These are phyloP conservation scores for Chaetodon trifascialis DNA, from an alignment of 2,113 vertebrate species.

Conservation along the genomic window DNA sequence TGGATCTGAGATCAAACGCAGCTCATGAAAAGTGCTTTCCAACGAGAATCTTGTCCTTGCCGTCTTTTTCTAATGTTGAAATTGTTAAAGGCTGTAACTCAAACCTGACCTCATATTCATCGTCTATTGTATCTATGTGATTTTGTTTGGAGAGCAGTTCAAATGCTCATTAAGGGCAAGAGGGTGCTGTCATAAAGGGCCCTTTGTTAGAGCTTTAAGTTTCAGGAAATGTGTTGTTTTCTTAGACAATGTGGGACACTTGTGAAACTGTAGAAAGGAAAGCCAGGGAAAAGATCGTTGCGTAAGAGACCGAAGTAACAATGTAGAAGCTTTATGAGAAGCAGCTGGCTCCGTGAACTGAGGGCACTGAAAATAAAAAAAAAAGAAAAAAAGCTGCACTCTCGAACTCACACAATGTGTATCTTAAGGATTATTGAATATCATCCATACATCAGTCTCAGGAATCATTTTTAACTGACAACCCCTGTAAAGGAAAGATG, in stretches of 20 bases:
- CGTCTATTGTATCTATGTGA: not conserved
- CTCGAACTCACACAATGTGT: not conserved
- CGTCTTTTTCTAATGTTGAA: not conserved
- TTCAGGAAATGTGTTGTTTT: not conserved
- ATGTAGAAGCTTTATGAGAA: not conserved
- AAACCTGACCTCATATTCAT: not conserved
- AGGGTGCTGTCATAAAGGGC: not conserved
- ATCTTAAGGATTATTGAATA: not conserved
- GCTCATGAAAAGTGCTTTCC: not conserved
- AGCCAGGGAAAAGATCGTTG: not conserved
- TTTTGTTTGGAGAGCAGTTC: not conserved
- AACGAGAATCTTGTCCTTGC: not conserved
- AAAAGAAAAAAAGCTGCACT: too few species aligned
- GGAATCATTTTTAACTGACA: too few species aligned
- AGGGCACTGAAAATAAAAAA: not conserved
- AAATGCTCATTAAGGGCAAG: not conserved
- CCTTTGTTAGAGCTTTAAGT: not conserved
- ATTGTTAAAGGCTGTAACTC: not conserved
- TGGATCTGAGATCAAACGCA: not conserved
- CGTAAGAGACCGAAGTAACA: not conserved
- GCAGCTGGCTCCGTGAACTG: not conserved
- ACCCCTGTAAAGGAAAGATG: too few species aligned
- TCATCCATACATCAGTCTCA: too few species aligned
- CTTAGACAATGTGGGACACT: not conserved
- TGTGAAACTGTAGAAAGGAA: not conserved